These are phyloP conservation scores for Platycnemis pennipes DNA, from an alignment of 2,888 invertebrate genomes.

Conservation along the genomic window DNA sequence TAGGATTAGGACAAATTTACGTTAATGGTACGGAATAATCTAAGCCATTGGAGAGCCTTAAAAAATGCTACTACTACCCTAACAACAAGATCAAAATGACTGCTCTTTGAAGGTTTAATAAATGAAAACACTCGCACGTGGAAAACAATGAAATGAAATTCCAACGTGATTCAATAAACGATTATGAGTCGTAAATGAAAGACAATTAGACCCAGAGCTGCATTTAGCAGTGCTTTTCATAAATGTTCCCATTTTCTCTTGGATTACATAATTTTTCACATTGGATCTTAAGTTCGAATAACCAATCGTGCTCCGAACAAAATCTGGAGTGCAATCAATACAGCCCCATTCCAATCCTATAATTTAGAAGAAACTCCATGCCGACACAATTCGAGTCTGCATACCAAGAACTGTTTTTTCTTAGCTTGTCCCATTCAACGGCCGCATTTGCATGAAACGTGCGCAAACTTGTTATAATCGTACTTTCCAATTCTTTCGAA, in stretches of 20 bases:
- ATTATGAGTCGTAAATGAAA: no score
- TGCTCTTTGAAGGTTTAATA: no score
- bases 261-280: neutral
- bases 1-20: no score
- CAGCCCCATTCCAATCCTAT: neutral
- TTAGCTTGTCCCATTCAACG: neutral
- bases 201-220: neutral
- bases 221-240: neutral
- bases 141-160: neutral
- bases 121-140: neutral
- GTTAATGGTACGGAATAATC: no score
- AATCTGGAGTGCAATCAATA: neutral
- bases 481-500: conserved; percentile 20
- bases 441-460: conserved; percentile 33
- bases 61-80: no score
- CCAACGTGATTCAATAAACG: no score
- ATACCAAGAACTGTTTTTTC: neutral
- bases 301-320: neutral
- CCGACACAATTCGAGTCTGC: neutral
- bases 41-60: no score
- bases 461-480: neutral
- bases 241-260: neutral
- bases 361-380: neutral
- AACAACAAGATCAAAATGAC: no score
- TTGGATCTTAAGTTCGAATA: neutral